Conservation (phyloP, 2,113 vertebrate species). For the Puntigrus tetrazona region DNA sequence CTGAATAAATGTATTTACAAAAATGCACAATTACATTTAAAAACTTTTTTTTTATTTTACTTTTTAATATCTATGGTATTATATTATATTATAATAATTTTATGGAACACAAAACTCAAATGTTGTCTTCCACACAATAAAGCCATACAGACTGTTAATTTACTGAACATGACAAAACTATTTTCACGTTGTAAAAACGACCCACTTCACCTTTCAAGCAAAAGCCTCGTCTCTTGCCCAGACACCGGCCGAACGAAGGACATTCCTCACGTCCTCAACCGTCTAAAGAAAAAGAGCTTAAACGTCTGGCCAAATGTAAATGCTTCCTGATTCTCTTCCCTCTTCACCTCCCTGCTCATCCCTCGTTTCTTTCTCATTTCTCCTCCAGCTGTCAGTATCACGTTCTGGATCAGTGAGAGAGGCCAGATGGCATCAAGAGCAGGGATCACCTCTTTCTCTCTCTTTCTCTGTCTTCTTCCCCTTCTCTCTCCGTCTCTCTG, state of each 20-base stretch:
- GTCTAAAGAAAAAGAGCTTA: slow-evolving; percentile 7
- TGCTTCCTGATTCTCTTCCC: slow-evolving; percentile 23
- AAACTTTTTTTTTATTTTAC: no score
- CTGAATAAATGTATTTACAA: no score
- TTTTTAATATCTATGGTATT: no score
- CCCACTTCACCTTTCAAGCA: background rate
- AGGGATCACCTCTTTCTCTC: slow-evolving; percentile 55
- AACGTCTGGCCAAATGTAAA: background rate
- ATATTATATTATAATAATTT: no score
- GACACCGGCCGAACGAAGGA: background rate
- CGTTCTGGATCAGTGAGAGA: slow-evolving; percentile 74
- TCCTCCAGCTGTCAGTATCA: slow-evolving; percentile 69
- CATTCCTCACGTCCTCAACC: background rate
- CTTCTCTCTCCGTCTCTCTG: slow-evolving; percentile 21
- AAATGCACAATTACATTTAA: no score
- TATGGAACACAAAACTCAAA: no score
- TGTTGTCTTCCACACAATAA: no score
- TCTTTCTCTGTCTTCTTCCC: slow-evolving; percentile 47
- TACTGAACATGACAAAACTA: background rate
- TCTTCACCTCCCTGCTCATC: slow-evolving; percentile 26
- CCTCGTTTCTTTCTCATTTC: slow-evolving; percentile 48
- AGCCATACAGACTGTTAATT: no score
- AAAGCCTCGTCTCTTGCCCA: background rate
- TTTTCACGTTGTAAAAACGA: background rate
- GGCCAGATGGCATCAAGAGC: slow-evolving; percentile 73